phyloP scores from a whole-genome alignment of 2,113 vertebrate species.

The Brienomyrus brachyistius region DNA sequence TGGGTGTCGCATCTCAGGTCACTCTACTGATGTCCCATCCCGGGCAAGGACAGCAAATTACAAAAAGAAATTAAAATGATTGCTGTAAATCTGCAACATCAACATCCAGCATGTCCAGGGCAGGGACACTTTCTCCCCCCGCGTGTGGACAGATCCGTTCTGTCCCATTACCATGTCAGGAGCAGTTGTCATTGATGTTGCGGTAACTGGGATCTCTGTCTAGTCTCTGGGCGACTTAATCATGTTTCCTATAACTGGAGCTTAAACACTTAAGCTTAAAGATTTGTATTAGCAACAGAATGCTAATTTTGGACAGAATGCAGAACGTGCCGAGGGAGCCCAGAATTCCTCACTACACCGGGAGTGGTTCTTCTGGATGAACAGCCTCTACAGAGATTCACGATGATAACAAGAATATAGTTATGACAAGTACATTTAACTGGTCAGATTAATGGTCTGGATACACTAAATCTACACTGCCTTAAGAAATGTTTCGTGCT shows the following conservation, averaged over 20 bases:
- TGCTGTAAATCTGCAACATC: constrained; percentile 49
- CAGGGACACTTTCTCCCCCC: constrained; percentile 16
- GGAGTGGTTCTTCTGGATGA: too few relatives aligned
- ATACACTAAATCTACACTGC: background rate
- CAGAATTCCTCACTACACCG: too few relatives aligned
- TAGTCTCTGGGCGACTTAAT: background rate
- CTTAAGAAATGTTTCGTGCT: background rate
- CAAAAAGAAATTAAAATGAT: constrained; percentile 49
- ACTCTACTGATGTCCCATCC: constrained; percentile 46
- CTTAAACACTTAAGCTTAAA: constrained; percentile 9
- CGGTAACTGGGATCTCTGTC: constrained; percentile 6
- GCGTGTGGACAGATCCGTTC: constrained; percentile 11
- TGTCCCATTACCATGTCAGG: constrained; percentile 30
- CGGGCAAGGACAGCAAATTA: constrained; percentile 59
- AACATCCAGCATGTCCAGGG: constrained; percentile 38
- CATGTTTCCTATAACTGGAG: background rate
- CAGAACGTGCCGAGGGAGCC: too few relatives aligned
- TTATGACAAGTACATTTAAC: too few relatives aligned
- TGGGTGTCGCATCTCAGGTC: constrained; percentile 44
- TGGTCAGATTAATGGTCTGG: too few relatives aligned
- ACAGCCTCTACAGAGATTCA: too few relatives aligned
- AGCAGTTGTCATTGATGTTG: constrained; percentile 23
- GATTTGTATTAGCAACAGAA: background rate
- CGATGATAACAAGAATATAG: too few relatives aligned
- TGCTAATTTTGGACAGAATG: background rate